These are phyloP conservation scores for Rhabdornis inornatus DNA, from an alignment of 2,113 vertebrate genomes.

Conservation along the genomic window DNA sequence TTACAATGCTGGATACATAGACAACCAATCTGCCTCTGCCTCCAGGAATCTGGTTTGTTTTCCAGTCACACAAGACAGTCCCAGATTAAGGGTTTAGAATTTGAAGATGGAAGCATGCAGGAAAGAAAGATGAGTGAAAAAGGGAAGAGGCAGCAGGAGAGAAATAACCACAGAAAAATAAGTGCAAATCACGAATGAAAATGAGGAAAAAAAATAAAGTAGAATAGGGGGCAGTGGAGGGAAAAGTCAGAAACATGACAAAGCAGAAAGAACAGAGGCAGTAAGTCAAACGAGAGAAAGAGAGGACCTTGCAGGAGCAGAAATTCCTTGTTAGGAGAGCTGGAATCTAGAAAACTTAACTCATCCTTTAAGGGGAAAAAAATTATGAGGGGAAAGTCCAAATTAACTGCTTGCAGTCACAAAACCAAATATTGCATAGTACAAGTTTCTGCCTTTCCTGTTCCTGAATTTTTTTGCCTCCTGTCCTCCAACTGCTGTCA, in stretches of 20 bases:
- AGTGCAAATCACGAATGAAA: neutral
- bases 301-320: neutral
- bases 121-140: neutral
- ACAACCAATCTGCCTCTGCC: neutral
- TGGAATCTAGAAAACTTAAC: neutral
- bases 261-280: neutral
- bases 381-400: neutral
- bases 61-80: neutral
- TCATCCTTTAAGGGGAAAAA: neutral
- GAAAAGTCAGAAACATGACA: neutral
- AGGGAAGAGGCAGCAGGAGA: neutral
- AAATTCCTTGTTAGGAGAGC: neutral
- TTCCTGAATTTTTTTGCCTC: neutral
- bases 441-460: neutral
- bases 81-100: neutral
- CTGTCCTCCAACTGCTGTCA: neutral
- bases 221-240: rapidly evolving
- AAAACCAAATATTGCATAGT: neutral
- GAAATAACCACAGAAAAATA: neutral
- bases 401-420: neutral
- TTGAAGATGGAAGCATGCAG: neutral
- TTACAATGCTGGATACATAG: neutral
- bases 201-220: neutral
- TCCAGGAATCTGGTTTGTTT: neutral
- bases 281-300: neutral